phyloP scores from a whole-genome alignment of 2,797 vertebrate genomes.

The Hydrocynus forskahlii region DNA sequence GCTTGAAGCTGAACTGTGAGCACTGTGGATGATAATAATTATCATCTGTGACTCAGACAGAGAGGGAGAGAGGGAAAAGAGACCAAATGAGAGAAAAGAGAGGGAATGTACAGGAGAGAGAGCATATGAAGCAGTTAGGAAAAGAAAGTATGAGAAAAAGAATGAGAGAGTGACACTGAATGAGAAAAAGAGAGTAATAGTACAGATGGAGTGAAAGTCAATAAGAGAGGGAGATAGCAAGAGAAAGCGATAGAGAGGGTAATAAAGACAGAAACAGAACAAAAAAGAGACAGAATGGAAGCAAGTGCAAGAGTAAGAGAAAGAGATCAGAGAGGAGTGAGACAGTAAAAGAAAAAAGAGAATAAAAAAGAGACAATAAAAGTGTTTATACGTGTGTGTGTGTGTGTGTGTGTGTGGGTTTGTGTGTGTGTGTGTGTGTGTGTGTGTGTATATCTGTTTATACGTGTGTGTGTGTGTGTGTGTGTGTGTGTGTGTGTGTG shows the following conservation, averaged over 20 bases:
- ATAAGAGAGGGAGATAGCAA: background rate
- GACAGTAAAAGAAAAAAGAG: background rate
- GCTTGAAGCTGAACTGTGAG: constrained; percentile 13
- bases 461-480: too few relatives aligned
- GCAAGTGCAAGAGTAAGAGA: too few relatives aligned
- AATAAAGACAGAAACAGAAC: background rate
- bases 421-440: too few relatives aligned
- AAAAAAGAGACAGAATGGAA: background rate
- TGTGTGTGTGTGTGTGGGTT: too few relatives aligned
- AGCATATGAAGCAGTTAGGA: too few relatives aligned
- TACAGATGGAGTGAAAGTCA: background rate
- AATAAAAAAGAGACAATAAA: background rate
- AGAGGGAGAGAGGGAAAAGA: constrained; percentile 3
- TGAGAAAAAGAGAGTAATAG: background rate
- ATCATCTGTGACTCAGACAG: background rate
- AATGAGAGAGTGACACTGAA: background rate
- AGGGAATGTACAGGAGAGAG: background rate
- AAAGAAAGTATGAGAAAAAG: background rate
- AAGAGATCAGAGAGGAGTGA: too few relatives aligned
- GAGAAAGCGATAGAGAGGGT: background rate
- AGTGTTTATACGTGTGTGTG: too few relatives aligned
- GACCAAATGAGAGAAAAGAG: background rate
- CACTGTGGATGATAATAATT: constrained; percentile 2
- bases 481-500: too few relatives aligned
- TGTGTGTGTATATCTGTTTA: too few relatives aligned